These are phyloP conservation scores for Nematostella vectensis DNA, from an alignment of 92 coral and sea anemone genomes.

Conservation along the genomic window DNA sequence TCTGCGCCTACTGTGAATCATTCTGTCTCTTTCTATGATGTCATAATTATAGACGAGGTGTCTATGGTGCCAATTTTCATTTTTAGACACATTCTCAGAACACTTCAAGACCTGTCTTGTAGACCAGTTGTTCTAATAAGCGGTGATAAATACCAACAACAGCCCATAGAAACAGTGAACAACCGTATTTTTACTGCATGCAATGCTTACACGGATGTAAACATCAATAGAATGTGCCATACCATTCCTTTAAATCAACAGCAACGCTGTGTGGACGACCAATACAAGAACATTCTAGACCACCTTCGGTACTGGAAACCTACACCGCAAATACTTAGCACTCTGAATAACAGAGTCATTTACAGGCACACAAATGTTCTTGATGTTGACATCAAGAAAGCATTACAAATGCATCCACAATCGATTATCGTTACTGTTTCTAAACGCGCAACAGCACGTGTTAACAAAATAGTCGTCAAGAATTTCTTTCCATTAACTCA, in stretches of 20 bases:
- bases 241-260: neutral
- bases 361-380: neutral
- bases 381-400: neutral
- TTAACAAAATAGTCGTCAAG: neutral
- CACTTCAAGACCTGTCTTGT: conserved; percentile 7
- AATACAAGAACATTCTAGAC: neutral
- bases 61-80: conserved; percentile 20
- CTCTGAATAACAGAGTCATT: neutral
- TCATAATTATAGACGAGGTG: conserved; percentile 22
- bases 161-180: conserved; percentile 6
- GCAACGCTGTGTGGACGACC: neutral
- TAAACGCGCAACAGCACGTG: neutral
- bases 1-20: neutral
- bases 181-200: neutral
- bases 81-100: conserved; percentile 4
- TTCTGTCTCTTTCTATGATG: conserved; percentile 1
- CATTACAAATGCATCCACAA: neutral
- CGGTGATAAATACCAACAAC: conserved; percentile 8
- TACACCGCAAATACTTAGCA: neutral
- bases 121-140: conserved; percentile 10
- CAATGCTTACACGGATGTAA: conserved; percentile 3
- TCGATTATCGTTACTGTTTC: neutral
- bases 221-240: neutral
- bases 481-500: neutral
- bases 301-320: neutral